Evolutionary conservation across 2,888 invertebrate genomes (phyloP).

Genomic region (Uloborus plumipes): DNA sequence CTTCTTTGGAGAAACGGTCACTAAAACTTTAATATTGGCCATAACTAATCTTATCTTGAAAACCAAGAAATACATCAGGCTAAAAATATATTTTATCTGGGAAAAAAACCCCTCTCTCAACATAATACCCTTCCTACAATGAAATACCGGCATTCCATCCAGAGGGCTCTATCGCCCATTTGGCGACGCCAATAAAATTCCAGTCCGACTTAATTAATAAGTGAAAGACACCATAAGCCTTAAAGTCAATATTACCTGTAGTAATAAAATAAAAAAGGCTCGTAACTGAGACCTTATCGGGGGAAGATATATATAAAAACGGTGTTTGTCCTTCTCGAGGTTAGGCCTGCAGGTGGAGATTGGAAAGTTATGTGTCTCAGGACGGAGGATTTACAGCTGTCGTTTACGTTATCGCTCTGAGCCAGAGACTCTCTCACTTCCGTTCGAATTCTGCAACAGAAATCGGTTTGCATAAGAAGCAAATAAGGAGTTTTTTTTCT

Average conservation of each 20-base stretch:
- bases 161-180: conserved; percentile 20
- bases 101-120: conserved; percentile 5
- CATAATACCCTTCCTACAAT: conserved; percentile 25
- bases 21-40: conserved; percentile 35
- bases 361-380: conserved; percentile 51
- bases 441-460: background rate
- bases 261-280: conserved; percentile 46
- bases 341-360: conserved; percentile 37
- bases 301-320: conserved; percentile 15
- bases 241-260: background rate
- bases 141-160: conserved; percentile 19
- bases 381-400: conserved; percentile 54
- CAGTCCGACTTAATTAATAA: conserved; percentile 39
- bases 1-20: conserved; percentile 6
- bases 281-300: conserved; percentile 36
- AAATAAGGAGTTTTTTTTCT: too few relatives aligned
- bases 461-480: too few relatives aligned
- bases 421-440: conserved; percentile 50
- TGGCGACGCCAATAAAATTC: conserved; percentile 32
- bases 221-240: background rate
- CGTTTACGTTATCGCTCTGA: conserved; percentile 48
- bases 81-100: conserved; percentile 16
- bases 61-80: conserved; percentile 22
- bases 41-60: conserved; percentile 43
- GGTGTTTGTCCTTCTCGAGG: conserved; percentile 30